These are phyloP conservation scores for Tenthredo scrophulariae DNA, from an alignment of 2,888 invertebrate species.

Conservation along the genomic window DNA sequence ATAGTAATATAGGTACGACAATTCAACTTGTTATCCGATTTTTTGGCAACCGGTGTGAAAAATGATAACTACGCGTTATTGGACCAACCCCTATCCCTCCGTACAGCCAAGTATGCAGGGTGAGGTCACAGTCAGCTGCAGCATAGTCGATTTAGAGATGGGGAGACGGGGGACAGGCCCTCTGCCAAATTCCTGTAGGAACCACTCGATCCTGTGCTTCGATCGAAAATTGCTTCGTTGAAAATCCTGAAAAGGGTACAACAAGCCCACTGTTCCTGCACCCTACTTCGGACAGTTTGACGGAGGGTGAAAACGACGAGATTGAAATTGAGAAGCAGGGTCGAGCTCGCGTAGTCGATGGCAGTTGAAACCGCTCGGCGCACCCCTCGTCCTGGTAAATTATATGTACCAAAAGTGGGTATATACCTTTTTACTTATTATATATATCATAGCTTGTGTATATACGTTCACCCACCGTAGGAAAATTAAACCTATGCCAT, in stretches of 20 bases:
- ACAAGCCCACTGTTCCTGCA: constrained; percentile 11
- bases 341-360: constrained; percentile 10
- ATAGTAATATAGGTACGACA: neutral
- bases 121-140: constrained; percentile 6
- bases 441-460: neutral
- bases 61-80: neutral
- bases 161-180: neutral
- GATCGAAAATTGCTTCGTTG: constrained; percentile 33
- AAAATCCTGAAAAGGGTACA: constrained; percentile 25
- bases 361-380: constrained; percentile 17
- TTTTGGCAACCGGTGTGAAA: neutral
- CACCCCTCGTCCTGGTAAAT: neutral
- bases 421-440: neutral
- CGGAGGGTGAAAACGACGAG: constrained; percentile 36
- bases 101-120: neutral
- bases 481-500: neutral
- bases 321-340: constrained; percentile 43
- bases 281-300: constrained; percentile 43
- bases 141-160: neutral
- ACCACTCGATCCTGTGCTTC: constrained; percentile 14
- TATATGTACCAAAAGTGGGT: neutral
- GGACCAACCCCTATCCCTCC: neutral
- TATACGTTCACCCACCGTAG: neutral
- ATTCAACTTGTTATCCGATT: neutral
- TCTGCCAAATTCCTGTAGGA: constrained; percentile 9